Evolutionary conservation across 2,113 vertebrate species (phyloP), one percentile per base, ranked within the genome.

Genomic region (Callionymus lyra): DNA sequence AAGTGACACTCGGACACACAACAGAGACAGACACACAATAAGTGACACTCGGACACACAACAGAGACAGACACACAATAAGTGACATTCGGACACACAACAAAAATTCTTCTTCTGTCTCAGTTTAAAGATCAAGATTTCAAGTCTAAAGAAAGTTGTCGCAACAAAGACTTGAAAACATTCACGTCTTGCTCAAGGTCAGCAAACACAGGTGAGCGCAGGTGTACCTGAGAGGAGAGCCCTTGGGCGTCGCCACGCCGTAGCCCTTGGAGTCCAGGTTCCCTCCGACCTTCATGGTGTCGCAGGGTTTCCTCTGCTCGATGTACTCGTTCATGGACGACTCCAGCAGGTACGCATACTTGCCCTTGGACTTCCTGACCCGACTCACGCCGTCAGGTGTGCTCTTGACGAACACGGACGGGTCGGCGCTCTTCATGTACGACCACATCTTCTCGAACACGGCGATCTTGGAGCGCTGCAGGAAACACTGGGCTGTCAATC

Each of bases 361-460:
- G 68, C 94, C 94, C 66, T 98, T 98, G 0, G 94, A 97, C 76
- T 96, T 94, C 39, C 94, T 81, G 55, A 98, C 94, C 33, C 94
- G 85, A 6, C 82, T 81, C 76, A 98, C 90, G 1, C 95, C 95
- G 50, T 98, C 95, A 45, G 89, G 88, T 0, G 94, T 98, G 21
- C 84, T 98, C 76, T 91, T 91, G 59, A 97, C 92, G 43, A 98
- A 98, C 74, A 97, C 93, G 0, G 94, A 86, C 2, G 94, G 93
- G 34, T 98, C 95, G 0, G 95, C 88, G 11, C 91, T 91, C 57
- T 91, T 90, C 95, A 98, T 98, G 79, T 98, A 98, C 0, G 95
- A 97, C 95, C 95, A 98, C 94, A 98, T 98, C 85, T 98, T 98
- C 84, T 98, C 95, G 53, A 98, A 98, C 40, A 98, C 94, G 0